Evolutionary conservation across 2,888 invertebrate species (phyloP), one percentile per base, ranked within the genome.

Genomic region (Lymantria monacha): DNA sequence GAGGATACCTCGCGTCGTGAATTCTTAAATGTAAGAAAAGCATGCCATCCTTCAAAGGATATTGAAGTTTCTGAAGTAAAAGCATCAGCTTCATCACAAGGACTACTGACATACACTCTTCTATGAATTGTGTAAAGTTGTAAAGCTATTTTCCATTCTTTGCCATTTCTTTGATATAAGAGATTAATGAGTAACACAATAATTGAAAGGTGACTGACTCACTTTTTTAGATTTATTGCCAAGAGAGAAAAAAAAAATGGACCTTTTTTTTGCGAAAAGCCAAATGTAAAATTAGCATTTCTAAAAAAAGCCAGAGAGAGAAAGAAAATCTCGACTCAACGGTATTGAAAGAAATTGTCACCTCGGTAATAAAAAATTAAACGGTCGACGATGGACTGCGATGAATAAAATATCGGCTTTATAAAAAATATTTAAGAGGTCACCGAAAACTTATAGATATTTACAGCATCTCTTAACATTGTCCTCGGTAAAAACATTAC

Each of bases 371-470:
- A 1, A 12, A n/a, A 38, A 55, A 55, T 22, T 45, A 13, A 42
- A 45, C 36, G 52, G 48, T 3, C 42, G 31, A 44, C 42, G 56
- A 5, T 56, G 50, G 50, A 50, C 45, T 2, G 14, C 13, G 10
- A 10, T n/a, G 13, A 43, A 52, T 30, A 56, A 53, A 53, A 40
- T 30, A 10, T 37, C 42, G 30, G 49, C 50, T 30, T 22, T 56
- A n/a, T n/a, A n/a, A 13, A 48, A 48, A 10, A 48, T 56, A 11
- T 56, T 44, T 14, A 56, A 52, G 42, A 48, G 42, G 30, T 57
- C 53, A 7, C 53, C 51, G 0, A 53, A 51, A 14, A 15, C 45
- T 0, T 57, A 49, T 13, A 44, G 51, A 48, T 49, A 53, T 37
- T n/a, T 36, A 8, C 2, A n/a, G 1, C 37, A 37, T 15, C 11